These are phyloP conservation scores for Acipenser transmontanus DNA, from an alignment of 2,797 vertebrate species.

Conservation along the genomic window DNA sequence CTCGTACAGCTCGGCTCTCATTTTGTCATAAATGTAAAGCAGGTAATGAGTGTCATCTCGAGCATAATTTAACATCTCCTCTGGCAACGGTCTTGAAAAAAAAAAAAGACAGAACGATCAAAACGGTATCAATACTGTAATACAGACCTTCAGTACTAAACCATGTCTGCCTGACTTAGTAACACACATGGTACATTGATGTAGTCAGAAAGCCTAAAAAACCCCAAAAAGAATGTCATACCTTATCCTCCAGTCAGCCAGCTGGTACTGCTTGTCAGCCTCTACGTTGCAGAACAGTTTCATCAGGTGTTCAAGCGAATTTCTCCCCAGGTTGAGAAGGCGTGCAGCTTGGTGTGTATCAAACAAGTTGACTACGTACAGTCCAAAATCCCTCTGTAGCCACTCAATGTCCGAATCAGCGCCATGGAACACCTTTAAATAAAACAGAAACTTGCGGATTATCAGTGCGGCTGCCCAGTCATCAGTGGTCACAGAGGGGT, in stretches of 20 bases:
- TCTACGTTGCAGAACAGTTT: slow-evolving; percentile 75
- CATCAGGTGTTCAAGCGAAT: slow-evolving; percentile 87
- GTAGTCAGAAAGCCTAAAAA: no score
- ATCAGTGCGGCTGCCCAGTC: no score
- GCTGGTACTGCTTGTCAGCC: slow-evolving; percentile 88
- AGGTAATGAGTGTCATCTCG: slow-evolving; percentile 90
- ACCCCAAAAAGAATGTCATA: slow-evolving; percentile 31
- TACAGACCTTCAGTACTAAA: no score
- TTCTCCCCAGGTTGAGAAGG: slow-evolving; percentile 76
- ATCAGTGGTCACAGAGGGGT: no score
- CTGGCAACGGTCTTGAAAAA: slow-evolving; percentile 74
- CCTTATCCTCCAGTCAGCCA: slow-evolving; percentile 96
- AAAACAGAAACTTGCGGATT: neutral
- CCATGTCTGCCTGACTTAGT: no score
- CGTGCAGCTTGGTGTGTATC: slow-evolving; percentile 93
- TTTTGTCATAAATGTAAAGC: slow-evolving; percentile 83
- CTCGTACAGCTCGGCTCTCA: slow-evolving; percentile 72
- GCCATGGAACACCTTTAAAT: slow-evolving; percentile 83
- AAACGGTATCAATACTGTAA: neutral
- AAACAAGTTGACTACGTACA: slow-evolving; percentile 91
- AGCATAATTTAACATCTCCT: slow-evolving; percentile 89
- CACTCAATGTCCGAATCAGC: slow-evolving; percentile 92
- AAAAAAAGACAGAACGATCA: slow-evolving; percentile 4
- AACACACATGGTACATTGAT: no score
- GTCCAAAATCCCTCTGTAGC: slow-evolving; percentile 90